These are phyloP conservation scores for Cinclus mexicanus DNA, from an alignment of 2,113 vertebrate genomes.

Conservation along the genomic window DNA sequence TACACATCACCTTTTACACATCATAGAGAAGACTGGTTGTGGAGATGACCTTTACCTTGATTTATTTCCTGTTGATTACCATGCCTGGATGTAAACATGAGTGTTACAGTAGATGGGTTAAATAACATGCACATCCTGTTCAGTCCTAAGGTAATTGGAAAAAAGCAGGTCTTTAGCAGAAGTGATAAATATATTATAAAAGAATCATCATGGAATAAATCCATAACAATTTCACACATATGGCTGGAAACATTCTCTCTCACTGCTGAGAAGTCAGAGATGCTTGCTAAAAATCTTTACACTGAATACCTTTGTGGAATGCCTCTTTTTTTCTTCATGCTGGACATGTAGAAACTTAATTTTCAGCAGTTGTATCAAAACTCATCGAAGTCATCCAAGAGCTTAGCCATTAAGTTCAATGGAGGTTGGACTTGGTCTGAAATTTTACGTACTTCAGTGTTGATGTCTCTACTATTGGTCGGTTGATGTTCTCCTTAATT, in stretches of 20 bases:
- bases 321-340: neutral
- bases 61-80: neutral
- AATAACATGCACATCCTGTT: neutral
- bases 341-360: neutral
- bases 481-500: neutral
- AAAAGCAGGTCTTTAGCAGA: neutral
- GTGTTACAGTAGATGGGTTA: neutral
- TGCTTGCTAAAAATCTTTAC: conserved; percentile 12
- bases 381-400: neutral
- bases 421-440: neutral
- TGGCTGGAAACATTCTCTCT: neutral
- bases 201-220: conserved; percentile 19
- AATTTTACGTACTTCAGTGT: neutral
- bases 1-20: neutral
- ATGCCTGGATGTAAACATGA: neutral
- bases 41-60: neutral
- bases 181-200: conserved; percentile 7
- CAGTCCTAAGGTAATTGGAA: neutral
- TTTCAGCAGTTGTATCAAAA: neutral
- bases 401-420: neutral
- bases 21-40: neutral
- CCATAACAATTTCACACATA: neutral
- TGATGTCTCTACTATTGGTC: neutral
- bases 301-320: neutral
- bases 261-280: conserved; percentile 22